These are phyloP conservation scores for Nycticebus coucang DNA, from an alignment of 2,113 vertebrate species.

Conservation along the genomic window DNA sequence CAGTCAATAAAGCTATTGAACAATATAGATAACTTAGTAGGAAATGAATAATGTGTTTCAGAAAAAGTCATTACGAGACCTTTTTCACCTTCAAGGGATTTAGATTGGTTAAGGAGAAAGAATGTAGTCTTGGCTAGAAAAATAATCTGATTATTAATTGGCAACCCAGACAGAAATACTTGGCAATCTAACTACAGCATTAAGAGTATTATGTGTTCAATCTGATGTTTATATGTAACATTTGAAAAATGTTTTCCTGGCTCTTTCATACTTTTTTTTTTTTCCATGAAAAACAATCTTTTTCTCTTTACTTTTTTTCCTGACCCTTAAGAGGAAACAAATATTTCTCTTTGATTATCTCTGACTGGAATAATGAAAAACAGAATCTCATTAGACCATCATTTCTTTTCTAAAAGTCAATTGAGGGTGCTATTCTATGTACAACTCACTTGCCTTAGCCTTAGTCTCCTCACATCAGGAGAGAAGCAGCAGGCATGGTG, in stretches of 20 bases:
- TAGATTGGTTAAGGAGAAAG: neutral
- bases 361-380: neutral
- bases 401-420: neutral
- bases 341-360: neutral
- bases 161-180: neutral
- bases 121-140: neutral
- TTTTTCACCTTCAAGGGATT: neutral
- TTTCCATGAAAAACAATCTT: neutral
- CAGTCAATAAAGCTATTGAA: neutral
- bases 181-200: neutral
- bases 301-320: neutral
- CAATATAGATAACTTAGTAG: neutral
- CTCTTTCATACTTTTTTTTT: neutral
- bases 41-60: neutral
- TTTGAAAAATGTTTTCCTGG: neutral
- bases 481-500: neutral
- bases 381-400: neutral
- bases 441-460: neutral
- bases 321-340: neutral
- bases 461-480: neutral
- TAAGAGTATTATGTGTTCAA: neutral
- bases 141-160: neutral
- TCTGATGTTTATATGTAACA: neutral
- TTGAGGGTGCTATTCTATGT: neutral
- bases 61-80: neutral